Evolutionary conservation across 2,797 vertebrate species (phyloP), one percentile per base, ranked within the genome.

Genomic region (Rhinichthys osculus): DNA sequence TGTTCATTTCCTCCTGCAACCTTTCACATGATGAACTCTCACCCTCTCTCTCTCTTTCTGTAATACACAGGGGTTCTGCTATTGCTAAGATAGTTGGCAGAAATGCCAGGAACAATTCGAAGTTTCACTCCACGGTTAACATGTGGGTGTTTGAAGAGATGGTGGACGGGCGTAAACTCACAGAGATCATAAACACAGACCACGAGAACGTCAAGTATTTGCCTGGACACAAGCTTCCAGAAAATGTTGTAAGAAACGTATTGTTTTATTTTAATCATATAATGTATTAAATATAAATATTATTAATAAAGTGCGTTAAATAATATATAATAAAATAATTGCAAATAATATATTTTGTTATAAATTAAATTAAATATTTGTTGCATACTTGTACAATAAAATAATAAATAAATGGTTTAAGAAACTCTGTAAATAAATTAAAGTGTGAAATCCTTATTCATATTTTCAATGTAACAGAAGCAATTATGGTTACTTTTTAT

Each of bases 81-180:
- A 98, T 99, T 33, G 97, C 97, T 92, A 99, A 98, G 94, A 97
- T 99, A 17, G 96, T 97, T 6, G 98, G 98, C 16, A 88, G 90
- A 90, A 99, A 99, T 70, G 94, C 96, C 2, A 96, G 93, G 0
- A 89, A 90, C 50, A 96, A 96, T 90, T 30, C 95, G 78, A 92
- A 90, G 83, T 99, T 99, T 83, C 95, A 98, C 94, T 92, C 69
- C 40, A 92, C 85, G 1, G 97, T 99, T 50, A 96, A 92, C 82
- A 99, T 99, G 97, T 99, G 98, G 98, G 98, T 99, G 91, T 98
- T 98, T 92, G 96, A 99, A 93, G 98, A 99, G 95, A 95, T 91
- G 52, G 92, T 99, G 70, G 93, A 94, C 0, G 97, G 97, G 35
- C 95, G 93, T 88, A 97, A 96, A 69, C 96, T 99, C 91, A 97